Evolutionary conservation across 2,113 vertebrate species (phyloP), one percentile per base, ranked within the genome.

Genomic region (Aythya baeri): DNA sequence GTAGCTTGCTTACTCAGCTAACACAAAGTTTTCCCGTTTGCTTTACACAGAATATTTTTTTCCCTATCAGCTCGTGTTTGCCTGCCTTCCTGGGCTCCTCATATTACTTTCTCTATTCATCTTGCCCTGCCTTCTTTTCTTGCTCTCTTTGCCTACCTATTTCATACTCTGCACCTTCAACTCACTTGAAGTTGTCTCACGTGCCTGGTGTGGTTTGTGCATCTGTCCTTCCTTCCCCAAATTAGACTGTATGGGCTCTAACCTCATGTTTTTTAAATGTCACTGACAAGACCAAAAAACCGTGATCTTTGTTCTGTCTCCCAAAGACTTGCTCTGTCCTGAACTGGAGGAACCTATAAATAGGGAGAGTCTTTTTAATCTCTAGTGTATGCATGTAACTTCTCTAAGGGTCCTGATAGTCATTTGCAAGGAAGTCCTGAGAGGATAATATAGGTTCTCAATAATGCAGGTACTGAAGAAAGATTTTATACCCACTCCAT

Each of bases 401-500:
- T 86, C 12, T 73, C 11, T 54, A 76, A 36, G 9, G 26, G 4
- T 26, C 9, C 32, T 81, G 26, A 14, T 61, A 20, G 49, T 32
- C 26, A 0, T 55, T 65, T 81, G 50, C 21, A 77, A 57, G 61
- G 50, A 65, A 44, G 31, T 34, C 32, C 9, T 4, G 44, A 2
- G 6, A 72, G 31, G 44, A 17, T 67, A 4, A 26, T 38, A 6
- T 49, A 18, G 7, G 12, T 1, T 38, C 13, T 50, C 29, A 27
- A 1, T 82, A 68, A 29, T 44, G 27, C 5, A 34, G 13, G 11
- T 52, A n/a, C 25, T 54, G n/a, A 36, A 70, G 26, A 46, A 13
- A 14, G 14, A 50, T 86, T 17, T 34, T 0, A 0, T 58, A 8
- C 9, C 4, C 2, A 29, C 15, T 17, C 3, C 9, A 6, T 59